Conservation (phyloP, 2,797 vertebrate species). For the Anniella stebbinsi region DNA sequence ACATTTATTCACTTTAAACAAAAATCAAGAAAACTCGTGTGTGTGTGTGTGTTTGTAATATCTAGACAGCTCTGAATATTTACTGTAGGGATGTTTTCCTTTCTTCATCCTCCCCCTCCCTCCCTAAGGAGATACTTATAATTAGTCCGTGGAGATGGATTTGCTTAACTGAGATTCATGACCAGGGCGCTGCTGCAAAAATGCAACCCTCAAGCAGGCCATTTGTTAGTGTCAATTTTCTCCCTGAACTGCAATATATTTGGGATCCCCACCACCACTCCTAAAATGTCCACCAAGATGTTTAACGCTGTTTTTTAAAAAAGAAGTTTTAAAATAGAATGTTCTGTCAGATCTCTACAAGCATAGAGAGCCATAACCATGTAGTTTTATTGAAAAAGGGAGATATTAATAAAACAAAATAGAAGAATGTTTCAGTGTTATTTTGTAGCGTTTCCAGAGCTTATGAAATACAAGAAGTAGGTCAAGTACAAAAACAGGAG, state of each 20-base stretch:
- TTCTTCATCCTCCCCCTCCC: background rate
- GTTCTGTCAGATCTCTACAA: background rate
- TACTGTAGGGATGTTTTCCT: background rate
- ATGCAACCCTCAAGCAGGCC: constrained; percentile 6
- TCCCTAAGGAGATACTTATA: background rate
- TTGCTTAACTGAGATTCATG: constrained; percentile 35
- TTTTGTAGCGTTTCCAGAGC: background rate
- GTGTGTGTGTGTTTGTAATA: background rate
- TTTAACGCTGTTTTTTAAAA: constrained; percentile 11
- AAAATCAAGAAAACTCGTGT: background rate
- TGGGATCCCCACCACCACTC: background rate
- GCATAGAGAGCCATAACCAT: background rate
- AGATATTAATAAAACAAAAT: background rate
- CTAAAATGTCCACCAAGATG: background rate
- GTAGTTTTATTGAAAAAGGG: background rate
- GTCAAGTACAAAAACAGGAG: constrained; percentile 27
- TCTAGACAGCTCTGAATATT: background rate
- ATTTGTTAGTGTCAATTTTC: constrained; percentile 26
- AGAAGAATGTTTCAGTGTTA: constrained; percentile 2
- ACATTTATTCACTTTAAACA: background rate
- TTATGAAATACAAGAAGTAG: constrained; percentile 22
- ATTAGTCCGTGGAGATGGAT: constrained; percentile 33
- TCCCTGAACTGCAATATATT: constrained; percentile 4
- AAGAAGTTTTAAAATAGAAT: background rate
- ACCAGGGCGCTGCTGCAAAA: constrained; percentile 22